A percentile compares a stretch with the other conserved stretches of the same genome.
phyloP scores from a whole-genome alignment of 2,113 vertebrate genomes.

The Australoheros scitulus region DNA sequence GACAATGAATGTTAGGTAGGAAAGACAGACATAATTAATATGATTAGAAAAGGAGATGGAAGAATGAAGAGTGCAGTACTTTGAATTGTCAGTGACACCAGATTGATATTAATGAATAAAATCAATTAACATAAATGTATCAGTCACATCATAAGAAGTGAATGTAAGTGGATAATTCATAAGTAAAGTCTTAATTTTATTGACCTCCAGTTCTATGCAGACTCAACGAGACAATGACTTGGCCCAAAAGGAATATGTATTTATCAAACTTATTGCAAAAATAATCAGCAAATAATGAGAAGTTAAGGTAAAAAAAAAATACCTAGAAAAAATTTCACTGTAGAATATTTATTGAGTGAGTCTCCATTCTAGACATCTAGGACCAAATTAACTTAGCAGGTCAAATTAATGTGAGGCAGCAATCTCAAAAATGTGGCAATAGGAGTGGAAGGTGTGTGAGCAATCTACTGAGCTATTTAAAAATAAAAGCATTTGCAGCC shows the following conservation, averaged over 20 bases:
- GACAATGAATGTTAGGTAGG: constrained; percentile 50
- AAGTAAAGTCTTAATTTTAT: constrained; percentile 1
- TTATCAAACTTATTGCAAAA: neutral
- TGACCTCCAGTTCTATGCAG: neutral
- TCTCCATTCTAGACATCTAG: neutral
- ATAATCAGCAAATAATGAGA: constrained; percentile 7
- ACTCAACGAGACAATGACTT: neutral
- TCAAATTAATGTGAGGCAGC: neutral
- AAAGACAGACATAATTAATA: constrained; percentile 59
- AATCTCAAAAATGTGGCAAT: no score
- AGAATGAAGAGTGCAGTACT: constrained; percentile 34
- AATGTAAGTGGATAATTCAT: neutral
- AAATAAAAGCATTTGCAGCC: neutral
- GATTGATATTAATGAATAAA: constrained; percentile 2
- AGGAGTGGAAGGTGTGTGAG: neutral
- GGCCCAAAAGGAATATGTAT: neutral
- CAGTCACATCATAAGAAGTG: neutral
- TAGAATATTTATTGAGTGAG: neutral
- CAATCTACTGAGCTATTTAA: neutral
- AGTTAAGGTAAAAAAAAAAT: neutral
- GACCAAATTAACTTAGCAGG: neutral
- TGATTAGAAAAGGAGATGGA: constrained; percentile 48
- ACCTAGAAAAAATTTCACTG: neutral
- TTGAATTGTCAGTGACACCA: neutral
- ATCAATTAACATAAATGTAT: neutral